These are phyloP conservation scores for Siderastrea radians DNA, from an alignment of 92 coral and sea anemone genomes.

Conservation along the genomic window DNA sequence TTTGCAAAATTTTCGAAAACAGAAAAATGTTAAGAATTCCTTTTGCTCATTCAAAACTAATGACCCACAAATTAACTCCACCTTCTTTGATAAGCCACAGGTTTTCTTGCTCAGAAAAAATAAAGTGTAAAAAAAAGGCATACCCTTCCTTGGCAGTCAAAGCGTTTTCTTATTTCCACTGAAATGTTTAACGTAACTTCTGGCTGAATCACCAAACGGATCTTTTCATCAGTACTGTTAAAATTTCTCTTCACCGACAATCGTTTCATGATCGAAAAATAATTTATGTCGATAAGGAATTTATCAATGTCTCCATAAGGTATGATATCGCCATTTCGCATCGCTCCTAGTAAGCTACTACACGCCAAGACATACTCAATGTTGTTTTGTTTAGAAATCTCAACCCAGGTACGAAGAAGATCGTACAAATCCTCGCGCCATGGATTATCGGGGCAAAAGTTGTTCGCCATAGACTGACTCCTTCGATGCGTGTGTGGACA, in stretches of 20 bases:
- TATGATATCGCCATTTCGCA: conserved; percentile 82
- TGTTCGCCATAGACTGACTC: conserved; percentile 59
- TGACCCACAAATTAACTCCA: too few relatives aligned
- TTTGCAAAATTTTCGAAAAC: too few relatives aligned
- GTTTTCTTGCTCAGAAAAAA: too few relatives aligned
- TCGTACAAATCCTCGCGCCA: conserved; percentile 63
- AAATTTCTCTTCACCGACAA: conserved; percentile 70
- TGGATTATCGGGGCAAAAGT: conserved; percentile 61
- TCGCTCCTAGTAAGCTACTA: conserved; percentile 84
- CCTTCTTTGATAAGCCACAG: too few relatives aligned
- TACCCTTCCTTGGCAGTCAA: conserved; percentile 83
- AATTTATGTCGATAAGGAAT: conserved; percentile 70
- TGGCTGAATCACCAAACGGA: conserved; percentile 88
- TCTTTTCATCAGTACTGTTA: conserved; percentile 59
- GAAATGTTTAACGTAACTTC: conserved; percentile 65
- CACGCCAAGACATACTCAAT: conserved; percentile 80
- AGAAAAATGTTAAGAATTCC: too few relatives aligned
- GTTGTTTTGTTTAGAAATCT: conserved; percentile 67
- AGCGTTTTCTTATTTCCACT: conserved; percentile 69
- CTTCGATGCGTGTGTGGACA: neutral
- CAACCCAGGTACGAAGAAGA: conserved; percentile 74
- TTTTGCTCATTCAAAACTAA: too few relatives aligned
- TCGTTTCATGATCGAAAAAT: conserved; percentile 58
- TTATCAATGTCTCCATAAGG: conserved; percentile 93
- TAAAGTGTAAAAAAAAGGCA: neutral